phyloP scores from a whole-genome alignment of 2,888 invertebrate species.

The Sesia bembeciformis region DNA sequence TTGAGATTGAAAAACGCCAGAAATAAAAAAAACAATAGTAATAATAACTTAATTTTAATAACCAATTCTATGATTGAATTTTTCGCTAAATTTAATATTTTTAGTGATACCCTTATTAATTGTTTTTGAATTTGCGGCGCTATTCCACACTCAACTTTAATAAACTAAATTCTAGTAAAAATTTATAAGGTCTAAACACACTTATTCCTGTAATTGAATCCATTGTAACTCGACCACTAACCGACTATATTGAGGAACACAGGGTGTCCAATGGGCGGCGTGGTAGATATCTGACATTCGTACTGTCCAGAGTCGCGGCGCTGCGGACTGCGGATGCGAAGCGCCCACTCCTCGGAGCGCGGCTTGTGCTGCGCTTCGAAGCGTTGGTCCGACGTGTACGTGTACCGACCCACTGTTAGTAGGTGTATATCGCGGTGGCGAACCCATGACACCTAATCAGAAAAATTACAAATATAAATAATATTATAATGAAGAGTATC shows the following conservation, averaged over 20 bases:
- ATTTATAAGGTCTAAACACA: no score
- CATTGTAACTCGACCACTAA: slow-evolving; percentile 54
- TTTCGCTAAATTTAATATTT: no score
- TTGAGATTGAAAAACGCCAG: no score
- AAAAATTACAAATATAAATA: slow-evolving; percentile 1
- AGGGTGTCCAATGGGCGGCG: slow-evolving; percentile 87
- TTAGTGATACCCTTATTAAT: no score
- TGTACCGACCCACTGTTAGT: slow-evolving; percentile 91
- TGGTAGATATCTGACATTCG: slow-evolving; percentile 91
- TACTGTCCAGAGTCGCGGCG: slow-evolving; percentile 90
- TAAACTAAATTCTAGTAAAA: no score
- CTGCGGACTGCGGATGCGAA: slow-evolving; percentile 78
- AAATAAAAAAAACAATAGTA: no score
- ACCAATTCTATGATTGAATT: no score
- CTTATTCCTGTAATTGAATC: not conserved
- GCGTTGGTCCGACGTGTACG: slow-evolving; percentile 87
- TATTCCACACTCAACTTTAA: no score
- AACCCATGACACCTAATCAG: slow-evolving; percentile 90
- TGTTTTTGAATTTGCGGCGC: not conserved
- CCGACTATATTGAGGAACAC: slow-evolving; percentile 86
- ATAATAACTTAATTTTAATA: no score
- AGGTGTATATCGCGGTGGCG: slow-evolving; percentile 92
- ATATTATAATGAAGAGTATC: no score
- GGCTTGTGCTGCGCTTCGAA: slow-evolving; percentile 88
- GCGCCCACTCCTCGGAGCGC: slow-evolving; percentile 90